Evolutionary conservation across 2,797 vertebrate species (phyloP), one percentile per base, ranked within the genome.

Genomic region (Hydrolagus colliei): DNA sequence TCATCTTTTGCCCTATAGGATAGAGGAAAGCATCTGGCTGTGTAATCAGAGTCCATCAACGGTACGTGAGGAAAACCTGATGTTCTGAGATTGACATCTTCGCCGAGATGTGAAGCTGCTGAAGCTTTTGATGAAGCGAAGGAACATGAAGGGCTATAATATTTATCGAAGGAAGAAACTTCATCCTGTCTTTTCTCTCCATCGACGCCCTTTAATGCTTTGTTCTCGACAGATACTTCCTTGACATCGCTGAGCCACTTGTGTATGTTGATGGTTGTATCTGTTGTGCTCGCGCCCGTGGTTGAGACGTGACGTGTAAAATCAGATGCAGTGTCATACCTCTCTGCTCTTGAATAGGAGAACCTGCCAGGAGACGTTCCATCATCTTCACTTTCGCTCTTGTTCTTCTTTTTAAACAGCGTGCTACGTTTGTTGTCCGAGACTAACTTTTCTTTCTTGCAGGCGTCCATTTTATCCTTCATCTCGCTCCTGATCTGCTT

Each of bases 321-420:
- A 86, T 86, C 77, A 1, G 91, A 90, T 68, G 86, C 88, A 22
- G 73, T 80, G 18, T 93, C 93, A 0, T 91, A 88, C n/a, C 78
- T 91, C 86, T 88, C 91, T 8, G 91, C 90, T 72, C 79, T 73
- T 14, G 52, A 35, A 72, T 5, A 65, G 32, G 86, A 65, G 27
- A 16, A 84, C 8, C 62, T 52, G 9, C 32, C 62, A 1, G 86
- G 79, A 20, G 16, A 2, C 68, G 90, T 88, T 86, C 89, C 90
- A 0, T 91, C 91, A 2, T 95, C 93, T 0, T 93, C 94, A 4
- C 91, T 93, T 0, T 94, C 94, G 10, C 92, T 95, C 89, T 93
- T 95, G 88, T 95, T 94, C 90, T 98, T 98, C 87, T 98, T 99
- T 92, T 97, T 99, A 92, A 95, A 99, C 82, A 98, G 90, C 8